These are phyloP conservation scores for Astreopora myriophthalma DNA, from an alignment of 64 coral and sea anemone species.

Conservation along the genomic window DNA sequence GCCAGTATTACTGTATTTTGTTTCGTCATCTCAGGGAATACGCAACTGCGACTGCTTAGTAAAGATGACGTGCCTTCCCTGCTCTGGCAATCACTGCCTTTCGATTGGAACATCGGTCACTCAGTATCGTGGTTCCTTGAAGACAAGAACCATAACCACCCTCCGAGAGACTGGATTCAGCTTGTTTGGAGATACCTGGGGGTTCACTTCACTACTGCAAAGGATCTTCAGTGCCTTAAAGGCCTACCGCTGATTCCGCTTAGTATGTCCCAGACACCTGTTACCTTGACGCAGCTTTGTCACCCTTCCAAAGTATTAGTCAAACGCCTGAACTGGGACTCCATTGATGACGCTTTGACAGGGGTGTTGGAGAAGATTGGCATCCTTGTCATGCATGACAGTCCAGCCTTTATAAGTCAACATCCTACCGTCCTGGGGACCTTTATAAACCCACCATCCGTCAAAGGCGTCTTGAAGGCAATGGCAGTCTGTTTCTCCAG, in stretches of 20 bases:
- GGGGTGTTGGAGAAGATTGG: conserved; percentile 32
- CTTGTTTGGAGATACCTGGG: conserved; percentile 74
- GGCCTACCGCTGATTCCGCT: conserved; percentile 67
- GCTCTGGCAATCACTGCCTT: conserved; percentile 32
- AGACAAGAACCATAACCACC: neutral
- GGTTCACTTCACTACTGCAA: conserved; percentile 14
- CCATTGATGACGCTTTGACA: conserved; percentile 41
- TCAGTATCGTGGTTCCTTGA: conserved; percentile 45
- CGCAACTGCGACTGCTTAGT: conserved; percentile 20
- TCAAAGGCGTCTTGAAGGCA: conserved; percentile 62
- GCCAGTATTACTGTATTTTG: neutral
- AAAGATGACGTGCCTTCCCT: neutral
- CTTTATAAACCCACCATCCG: conserved; percentile 51
- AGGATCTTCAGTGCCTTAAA: conserved; percentile 39
- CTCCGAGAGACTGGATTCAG: conserved; percentile 53
- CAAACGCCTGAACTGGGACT: neutral
- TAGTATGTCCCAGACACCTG: neutral
- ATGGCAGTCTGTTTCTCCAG: conserved; percentile 1
- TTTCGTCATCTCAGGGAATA: neutral
- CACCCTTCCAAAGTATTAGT: conserved; percentile 63
- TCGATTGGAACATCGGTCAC: conserved; percentile 20
- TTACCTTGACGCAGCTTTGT: conserved; percentile 39
- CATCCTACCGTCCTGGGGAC: conserved; percentile 36
- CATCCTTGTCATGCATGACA: conserved; percentile 50
- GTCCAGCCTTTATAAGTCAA: conserved; percentile 42